Percentiles rank a stretch among this genome's conserved stretches.
Conservation (phyloP, 2,888 invertebrate species). For the Pristionchus japonicus region DNA sequence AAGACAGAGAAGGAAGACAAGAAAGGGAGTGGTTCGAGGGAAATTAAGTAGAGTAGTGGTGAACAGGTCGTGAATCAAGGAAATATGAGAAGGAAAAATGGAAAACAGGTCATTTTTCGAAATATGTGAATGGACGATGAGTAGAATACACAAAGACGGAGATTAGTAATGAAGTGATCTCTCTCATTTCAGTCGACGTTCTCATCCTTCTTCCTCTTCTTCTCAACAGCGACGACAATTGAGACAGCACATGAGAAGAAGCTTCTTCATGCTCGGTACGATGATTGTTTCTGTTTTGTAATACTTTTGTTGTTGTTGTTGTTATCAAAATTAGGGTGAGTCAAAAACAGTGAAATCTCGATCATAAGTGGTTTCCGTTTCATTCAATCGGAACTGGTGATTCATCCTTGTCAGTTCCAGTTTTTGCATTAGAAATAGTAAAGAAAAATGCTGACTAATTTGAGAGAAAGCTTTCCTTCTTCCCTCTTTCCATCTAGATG, state of each 20-base stretch:
- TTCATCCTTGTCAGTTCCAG: not conserved
- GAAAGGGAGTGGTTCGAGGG: not conserved
- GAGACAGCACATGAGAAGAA: conserved; percentile 28
- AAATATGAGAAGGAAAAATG: no score
- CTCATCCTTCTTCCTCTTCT: conserved; percentile 26
- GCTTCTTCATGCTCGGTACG: conserved; percentile 5
- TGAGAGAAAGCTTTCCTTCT: not conserved
- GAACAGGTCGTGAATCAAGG: no score
- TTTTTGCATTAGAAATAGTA: not conserved
- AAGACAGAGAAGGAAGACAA: not conserved
- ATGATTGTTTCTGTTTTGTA: not conserved
- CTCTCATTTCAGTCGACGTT: not conserved
- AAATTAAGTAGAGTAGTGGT: not conserved
- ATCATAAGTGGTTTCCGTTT: not conserved
- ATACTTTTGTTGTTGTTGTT: not conserved
- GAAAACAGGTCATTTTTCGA: no score
- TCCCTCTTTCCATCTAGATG: not conserved
- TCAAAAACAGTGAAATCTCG: no score
- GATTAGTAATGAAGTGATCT: not conserved
- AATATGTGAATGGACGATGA: not conserved
- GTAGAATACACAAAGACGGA: not conserved
- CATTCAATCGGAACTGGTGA: not conserved
- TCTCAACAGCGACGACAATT: conserved; percentile 21
- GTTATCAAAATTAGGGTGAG: not conserved
- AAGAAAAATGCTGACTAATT: not conserved